Percentiles rank a stretch among this genome's conserved stretches.
phyloP scores from a whole-genome alignment of 2,797 vertebrate species.

The Paratrypauchen microcephalus region DNA sequence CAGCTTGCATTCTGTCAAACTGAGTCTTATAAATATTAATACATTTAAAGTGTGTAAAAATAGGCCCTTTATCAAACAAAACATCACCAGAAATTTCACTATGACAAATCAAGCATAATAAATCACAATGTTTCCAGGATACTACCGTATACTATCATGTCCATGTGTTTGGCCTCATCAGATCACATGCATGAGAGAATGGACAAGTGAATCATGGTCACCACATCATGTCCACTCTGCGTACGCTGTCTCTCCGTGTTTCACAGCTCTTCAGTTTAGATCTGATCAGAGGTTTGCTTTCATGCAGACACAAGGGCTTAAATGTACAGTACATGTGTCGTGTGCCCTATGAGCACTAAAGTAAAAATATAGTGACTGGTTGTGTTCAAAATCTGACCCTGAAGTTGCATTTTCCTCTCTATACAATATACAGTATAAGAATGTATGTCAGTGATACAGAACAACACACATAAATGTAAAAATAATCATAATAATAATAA shows the following conservation, averaged over 20 bases:
- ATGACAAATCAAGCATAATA: neutral
- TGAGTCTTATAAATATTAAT: constrained; percentile 4
- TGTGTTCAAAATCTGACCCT: neutral
- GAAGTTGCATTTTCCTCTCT: neutral
- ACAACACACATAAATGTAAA: neutral
- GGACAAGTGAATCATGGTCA: constrained; percentile 2
- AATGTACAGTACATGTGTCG: neutral
- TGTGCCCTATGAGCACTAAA: neutral
- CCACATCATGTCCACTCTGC: constrained; percentile 1
- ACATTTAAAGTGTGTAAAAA: neutral
- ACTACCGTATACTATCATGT: neutral
- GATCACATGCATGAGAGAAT: neutral
- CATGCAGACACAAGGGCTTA: constrained; percentile 4
- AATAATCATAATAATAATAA: no score
- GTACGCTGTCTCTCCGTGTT: neutral
- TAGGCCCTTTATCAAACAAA: neutral
- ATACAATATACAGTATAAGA: neutral
- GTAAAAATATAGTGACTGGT: neutral
- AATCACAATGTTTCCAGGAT: neutral
- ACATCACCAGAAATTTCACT: neutral
- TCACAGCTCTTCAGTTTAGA: neutral
- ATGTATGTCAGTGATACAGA: neutral
- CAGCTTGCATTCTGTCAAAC: neutral
- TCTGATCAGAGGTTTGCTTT: neutral
- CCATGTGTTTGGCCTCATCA: neutral